Conservation (phyloP, 2,113 vertebrate genomes). For the Zeus faber region DNA sequence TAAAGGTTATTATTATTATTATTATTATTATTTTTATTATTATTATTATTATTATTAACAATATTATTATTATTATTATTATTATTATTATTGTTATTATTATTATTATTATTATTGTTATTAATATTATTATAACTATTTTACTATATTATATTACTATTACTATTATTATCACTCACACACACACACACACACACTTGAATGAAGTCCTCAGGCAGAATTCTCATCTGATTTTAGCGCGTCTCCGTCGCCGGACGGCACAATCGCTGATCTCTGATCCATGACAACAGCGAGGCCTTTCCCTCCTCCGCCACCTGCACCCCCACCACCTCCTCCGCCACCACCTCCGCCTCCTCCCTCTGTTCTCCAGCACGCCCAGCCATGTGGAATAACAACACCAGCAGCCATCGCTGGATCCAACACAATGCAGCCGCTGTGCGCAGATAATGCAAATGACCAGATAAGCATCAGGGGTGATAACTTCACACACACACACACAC, state of each 20-base stretch:
- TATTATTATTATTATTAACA: no score
- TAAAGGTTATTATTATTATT: no score
- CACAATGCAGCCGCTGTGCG: constrained; percentile 43
- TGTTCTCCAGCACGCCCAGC: constrained; percentile 11
- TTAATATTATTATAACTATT: no score
- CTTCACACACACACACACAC: constrained; percentile 13
- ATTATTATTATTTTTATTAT: no score
- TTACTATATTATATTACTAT: no score
- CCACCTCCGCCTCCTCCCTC: neutral
- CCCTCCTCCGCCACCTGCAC: constrained; percentile 13
- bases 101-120: no score
- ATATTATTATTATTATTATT: no score
- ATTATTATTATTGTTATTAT: no score
- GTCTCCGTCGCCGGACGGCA: constrained; percentile 32
- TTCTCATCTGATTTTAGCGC: constrained; percentile 22
- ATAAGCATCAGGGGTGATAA: constrained; percentile 58
- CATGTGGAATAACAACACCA: constrained; percentile 43
- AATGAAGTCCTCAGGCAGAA: no score
- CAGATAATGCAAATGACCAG: constrained; percentile 57
- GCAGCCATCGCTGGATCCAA: constrained; percentile 41
- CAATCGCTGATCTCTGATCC: constrained; percentile 63
- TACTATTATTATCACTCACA: no score
- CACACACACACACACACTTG: neutral
- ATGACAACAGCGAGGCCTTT: constrained; percentile 53
- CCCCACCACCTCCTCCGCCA: neutral